Evolutionary conservation across 2,888 invertebrate species (phyloP).

Genomic region (Pardosa pseudoannulata): DNA sequence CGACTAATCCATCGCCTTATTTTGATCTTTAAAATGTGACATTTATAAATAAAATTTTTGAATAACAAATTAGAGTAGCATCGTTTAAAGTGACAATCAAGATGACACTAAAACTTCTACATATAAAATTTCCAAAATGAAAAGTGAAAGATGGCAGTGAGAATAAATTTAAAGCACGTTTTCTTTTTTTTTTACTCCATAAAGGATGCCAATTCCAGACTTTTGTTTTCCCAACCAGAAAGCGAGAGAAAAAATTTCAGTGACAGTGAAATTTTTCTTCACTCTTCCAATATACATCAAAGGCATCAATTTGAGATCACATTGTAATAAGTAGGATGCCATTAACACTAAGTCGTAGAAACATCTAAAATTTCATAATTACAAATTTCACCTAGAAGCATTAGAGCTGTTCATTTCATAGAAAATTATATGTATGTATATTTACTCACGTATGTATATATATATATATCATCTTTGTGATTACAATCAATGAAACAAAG

Average conservation of each 20-base stretch:
- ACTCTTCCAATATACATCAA: neutral
- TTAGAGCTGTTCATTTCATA: constrained; percentile 49
- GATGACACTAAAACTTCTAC: neutral
- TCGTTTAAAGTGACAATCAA: neutral
- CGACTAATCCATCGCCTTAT: neutral
- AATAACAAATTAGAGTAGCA: neutral
- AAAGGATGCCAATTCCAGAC: constrained; percentile 17
- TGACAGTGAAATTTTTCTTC: neutral
- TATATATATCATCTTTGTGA: constrained; percentile 49
- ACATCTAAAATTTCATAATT: constrained; percentile 70
- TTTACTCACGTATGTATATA: constrained; percentile 65
- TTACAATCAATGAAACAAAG: constrained; percentile 61
- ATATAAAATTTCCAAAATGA: constrained; percentile 3
- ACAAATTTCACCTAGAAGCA: constrained; percentile 68
- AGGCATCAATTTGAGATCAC: constrained; percentile 64
- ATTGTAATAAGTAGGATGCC: constrained; percentile 57
- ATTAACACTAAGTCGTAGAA: constrained; percentile 60
- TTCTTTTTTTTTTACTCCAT: no score
- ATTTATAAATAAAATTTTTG: neutral
- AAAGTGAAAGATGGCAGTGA: neutral
- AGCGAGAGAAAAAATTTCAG: constrained; percentile 15
- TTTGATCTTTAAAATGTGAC: neutral
- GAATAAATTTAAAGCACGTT: constrained; percentile 51
- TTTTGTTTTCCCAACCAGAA: constrained; percentile 30
- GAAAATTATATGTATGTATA: constrained; percentile 71